Evolutionary conservation across 1,140 invertebrate species (phyloP), one percentile per base, ranked within the genome.

Genomic region (Magallana ariakensis): DNA sequence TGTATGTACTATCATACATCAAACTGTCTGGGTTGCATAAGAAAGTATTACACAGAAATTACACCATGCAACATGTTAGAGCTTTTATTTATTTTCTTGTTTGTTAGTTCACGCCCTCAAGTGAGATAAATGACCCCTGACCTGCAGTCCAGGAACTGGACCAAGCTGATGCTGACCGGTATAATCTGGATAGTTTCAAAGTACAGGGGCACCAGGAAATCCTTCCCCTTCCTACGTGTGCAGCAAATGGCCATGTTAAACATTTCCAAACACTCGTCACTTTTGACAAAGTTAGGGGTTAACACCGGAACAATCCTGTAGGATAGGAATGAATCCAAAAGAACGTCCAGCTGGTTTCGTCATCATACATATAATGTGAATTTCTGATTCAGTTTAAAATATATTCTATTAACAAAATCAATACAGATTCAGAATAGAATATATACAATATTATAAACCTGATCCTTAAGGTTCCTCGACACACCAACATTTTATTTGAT

Each of bases 141-240:
- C 93, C 93, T 90, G 89, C 92, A 93, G 56, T 93, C 92, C 58
- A 92, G 89, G 85, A 92, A 94, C 89, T 94, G 93, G 2, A 93
- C 90, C 16, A 93, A 62, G 56, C 58, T 85, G 89, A 94, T 93
- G 86, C 93, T 93, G 66, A 90, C 86, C 11, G 93, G 93, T 54
- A 93, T 85, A n/a, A 87, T 66, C 4, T 88, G 70, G 8, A 93
- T 83, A 11, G 85, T 87, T 58, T 90, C 83, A 2, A 93, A 11
- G 22, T 91, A 91, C 53, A 94, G 90, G 6, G 93, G 93, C 13
- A 89, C 85, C n/a, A 93, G 58, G 22, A 92, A 85, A 26, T 92
- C 83, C n/a, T 85, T 56, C 33, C 87, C 82, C 0, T 86, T 85
- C 11, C 88, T 84, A 19, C 92, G 83, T 54, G 90, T 92, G 84